Percentiles rank a stretch among this genome's conserved stretches.
These are phyloP conservation scores for Lymantria monacha DNA, from an alignment of 2,888 invertebrate genomes.

Conservation along the genomic window DNA sequence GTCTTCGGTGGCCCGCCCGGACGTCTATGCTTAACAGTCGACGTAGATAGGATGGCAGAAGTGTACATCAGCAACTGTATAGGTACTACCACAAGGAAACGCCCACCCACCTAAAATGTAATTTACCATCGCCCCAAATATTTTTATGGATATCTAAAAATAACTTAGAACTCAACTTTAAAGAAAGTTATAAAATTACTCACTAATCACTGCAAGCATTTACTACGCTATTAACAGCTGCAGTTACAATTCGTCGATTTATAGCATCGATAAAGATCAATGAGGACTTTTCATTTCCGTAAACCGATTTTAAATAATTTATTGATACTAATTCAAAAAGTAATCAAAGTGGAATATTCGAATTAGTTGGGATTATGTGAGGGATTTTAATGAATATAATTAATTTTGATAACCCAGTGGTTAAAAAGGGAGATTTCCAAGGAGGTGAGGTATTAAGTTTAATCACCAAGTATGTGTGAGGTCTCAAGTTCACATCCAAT, in stretches of 20 bases:
- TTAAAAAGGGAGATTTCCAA: too few species aligned
- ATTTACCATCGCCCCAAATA: too few species aligned
- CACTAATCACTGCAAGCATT: neutral
- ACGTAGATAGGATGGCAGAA: too few species aligned
- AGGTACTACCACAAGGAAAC: too few species aligned
- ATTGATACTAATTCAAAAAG: neutral
- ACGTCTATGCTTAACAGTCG: too few species aligned
- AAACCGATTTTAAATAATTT: conserved; percentile 2
- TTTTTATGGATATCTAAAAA: neutral
- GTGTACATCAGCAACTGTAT: too few species aligned
- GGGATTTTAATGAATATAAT: neutral
- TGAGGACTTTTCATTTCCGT: conserved; percentile 14
- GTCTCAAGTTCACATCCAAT: too few species aligned
- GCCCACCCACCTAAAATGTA: too few species aligned
- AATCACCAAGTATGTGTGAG: too few species aligned
- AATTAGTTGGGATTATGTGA: neutral
- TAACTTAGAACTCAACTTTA: neutral
- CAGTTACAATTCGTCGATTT: conserved; percentile 28
- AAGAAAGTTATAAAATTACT: neutral
- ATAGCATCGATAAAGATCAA: conserved; percentile 29
- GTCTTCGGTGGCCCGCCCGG: too few species aligned
- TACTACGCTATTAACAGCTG: conserved; percentile 8
- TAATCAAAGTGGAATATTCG: neutral
- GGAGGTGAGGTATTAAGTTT: too few species aligned
- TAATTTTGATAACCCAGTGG: too few species aligned